Evolutionary conservation across 2,797 vertebrate genomes (phyloP), one percentile per base, ranked within the genome.

Genomic region (Myotis myotis): DNA sequence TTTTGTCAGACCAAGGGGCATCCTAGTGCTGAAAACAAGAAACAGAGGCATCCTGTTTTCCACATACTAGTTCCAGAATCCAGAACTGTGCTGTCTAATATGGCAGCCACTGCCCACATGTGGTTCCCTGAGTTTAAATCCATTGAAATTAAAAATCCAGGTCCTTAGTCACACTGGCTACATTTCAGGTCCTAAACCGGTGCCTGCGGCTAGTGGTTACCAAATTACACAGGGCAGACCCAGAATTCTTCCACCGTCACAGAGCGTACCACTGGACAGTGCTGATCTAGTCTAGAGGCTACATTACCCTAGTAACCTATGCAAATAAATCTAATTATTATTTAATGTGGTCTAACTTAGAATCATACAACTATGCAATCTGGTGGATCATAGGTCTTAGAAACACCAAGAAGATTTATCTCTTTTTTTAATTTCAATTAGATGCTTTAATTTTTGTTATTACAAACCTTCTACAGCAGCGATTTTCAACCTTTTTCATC

Each of bases 331-430:
- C 8, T 47, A n/a, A 51, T 75, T 87, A n/a, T 51, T 44, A 86
- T 62, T 82, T 36, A 92, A 57, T 53, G 57, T 89, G 44, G 64
- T 72, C 36, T 80, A 87, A 95, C 20, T 82, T 90, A 41, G 49
- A 76, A 72, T 6, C n/a, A 15, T 41, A n/a, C 16, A 64, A n/a
- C 16, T 15, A 25, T 13, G 20, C 36, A 66, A 8, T 71, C 60
- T 55, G 11, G 68, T 90, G 22, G 25, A 20, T 53, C 6, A 44
- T 13, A 76, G 28, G 25, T 83, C 23, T 17, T 20, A 87, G 38
- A 93, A 95, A 70, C 17, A 76, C 25, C 6, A 20, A 22, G 51
- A 86, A 85, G 44, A 28, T 79, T 70, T 6, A 44, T 8, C n/a
- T 87, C 70, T 57, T 8, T 55, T 51, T 71, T 38, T 30, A 11